Conservation (phyloP, 2,113 vertebrate species). For the Recurvirostra avosetta region DNA sequence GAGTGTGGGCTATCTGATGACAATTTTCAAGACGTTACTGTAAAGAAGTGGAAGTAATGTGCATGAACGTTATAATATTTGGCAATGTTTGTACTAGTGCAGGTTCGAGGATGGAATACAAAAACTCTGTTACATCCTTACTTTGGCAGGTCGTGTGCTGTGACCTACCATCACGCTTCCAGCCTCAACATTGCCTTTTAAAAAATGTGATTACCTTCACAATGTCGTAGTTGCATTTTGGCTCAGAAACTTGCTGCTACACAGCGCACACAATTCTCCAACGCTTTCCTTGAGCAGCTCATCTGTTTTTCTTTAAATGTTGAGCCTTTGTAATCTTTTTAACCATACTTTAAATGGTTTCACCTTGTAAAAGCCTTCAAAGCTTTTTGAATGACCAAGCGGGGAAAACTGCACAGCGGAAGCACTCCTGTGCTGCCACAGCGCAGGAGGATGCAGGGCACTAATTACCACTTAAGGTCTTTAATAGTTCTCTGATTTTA, state of each 20-base stretch:
- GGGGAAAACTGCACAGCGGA: accelerated
- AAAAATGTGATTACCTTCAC: background rate
- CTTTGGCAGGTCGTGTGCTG: background rate
- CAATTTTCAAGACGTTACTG: background rate
- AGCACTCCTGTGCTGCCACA: background rate
- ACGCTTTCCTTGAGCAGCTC: background rate
- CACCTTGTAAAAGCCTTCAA: background rate
- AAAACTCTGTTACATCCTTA: background rate
- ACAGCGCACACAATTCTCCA: background rate
- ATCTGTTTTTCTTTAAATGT: background rate
- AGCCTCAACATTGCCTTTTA: background rate
- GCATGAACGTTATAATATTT: background rate
- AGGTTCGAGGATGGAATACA: background rate
- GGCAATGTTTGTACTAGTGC: background rate
- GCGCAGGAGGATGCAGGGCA: background rate
- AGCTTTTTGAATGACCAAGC: background rate
- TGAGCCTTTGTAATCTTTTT: background rate
- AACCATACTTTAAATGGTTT: background rate
- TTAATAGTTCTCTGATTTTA: background rate
- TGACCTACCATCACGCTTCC: background rate
- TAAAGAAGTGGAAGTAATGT: background rate
- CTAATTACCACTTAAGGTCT: background rate
- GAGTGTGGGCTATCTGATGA: background rate
- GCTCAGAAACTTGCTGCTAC: background rate
- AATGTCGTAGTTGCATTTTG: accelerated